These are phyloP conservation scores for Yponomeuta malinellus DNA, from an alignment of 2,888 invertebrate genomes.

Conservation along the genomic window DNA sequence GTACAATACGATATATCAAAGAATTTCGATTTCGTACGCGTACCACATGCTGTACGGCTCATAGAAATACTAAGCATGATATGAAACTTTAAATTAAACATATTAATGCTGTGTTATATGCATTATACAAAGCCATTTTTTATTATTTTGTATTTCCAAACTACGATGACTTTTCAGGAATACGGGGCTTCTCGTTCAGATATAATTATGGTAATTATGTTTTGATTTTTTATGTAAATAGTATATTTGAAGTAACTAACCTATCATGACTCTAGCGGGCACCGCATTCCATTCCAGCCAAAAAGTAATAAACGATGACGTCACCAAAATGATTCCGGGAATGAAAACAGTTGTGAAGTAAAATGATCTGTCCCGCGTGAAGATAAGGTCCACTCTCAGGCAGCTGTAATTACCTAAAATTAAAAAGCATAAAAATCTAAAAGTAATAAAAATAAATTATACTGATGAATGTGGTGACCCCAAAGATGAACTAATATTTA, in stretches of 20 bases:
- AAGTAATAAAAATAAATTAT: constrained; percentile 42
- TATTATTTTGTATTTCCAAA: neutral
- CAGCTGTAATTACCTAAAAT: constrained; percentile 96
- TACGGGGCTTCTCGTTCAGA: constrained; percentile 1
- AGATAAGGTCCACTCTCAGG: constrained; percentile 93
- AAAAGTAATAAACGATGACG: constrained; percentile 97
- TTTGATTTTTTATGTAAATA: neutral
- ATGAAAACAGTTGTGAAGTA: constrained; percentile 98
- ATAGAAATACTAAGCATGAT: neutral
- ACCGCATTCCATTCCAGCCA: constrained; percentile 99
- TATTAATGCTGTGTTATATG: too few species aligned
- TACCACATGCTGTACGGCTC: neutral
- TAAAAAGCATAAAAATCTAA: constrained; percentile 57
- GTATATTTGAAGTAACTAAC: constrained; percentile 70
- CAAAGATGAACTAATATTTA: constrained; percentile 22
- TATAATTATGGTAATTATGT: neutral
- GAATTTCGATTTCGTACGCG: too few species aligned
- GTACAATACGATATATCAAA: too few species aligned
- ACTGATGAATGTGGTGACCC: neutral
- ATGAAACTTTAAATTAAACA: too few species aligned
- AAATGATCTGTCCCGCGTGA: constrained; percentile 96
- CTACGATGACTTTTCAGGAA: constrained; percentile 3
- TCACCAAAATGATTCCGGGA: constrained; percentile 96
- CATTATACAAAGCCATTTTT: too few species aligned
- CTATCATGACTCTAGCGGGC: constrained; percentile 97